These are phyloP conservation scores for Drosophila sp. DNA, from an alignment of 1,140 invertebrate species.

Conservation along the genomic window DNA sequence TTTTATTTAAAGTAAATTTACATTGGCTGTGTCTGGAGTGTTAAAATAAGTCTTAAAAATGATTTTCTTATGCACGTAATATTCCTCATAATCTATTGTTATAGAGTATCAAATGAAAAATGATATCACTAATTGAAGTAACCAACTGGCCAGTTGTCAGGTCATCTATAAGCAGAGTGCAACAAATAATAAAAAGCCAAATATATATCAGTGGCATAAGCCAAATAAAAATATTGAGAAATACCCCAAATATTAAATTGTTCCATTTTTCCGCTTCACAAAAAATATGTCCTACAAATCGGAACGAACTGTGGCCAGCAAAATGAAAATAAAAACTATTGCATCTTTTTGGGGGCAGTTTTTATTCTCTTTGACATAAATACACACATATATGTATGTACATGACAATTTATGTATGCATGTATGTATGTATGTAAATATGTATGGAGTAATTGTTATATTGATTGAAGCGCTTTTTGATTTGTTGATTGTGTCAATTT, in stretches of 20 bases:
- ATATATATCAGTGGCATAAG: conserved; percentile 56
- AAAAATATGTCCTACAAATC: conserved; percentile 40
- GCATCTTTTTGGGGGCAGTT: conserved; percentile 47
- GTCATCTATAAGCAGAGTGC: conserved; percentile 42
- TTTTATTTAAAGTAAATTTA: too few species aligned
- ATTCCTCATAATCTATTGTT: background rate
- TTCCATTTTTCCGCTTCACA: background rate
- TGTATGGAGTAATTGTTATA: conserved; percentile 45
- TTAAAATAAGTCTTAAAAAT: too few species aligned
- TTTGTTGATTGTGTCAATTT: conserved; percentile 78
- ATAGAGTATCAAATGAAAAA: conserved; percentile 42
- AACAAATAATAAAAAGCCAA: conserved; percentile 1
- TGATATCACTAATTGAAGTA: conserved; percentile 58
- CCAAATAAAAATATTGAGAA: conserved; percentile 30
- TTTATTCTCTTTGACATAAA: conserved; percentile 17
- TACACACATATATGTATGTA: background rate
- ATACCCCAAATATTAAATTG: conserved; percentile 22
- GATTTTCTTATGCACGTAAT: too few species aligned
- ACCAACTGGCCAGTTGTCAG: conserved; percentile 60
- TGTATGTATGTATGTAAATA: conserved; percentile 5
- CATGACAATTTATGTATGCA: conserved; percentile 4
- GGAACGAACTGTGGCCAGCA: background rate
- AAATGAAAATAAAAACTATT: conserved; percentile 34
- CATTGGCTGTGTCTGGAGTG: too few species aligned
- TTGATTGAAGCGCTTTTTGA: conserved; percentile 71